Evolutionary conservation across 1,140 invertebrate species (phyloP).

Genomic region (Pogonus chalceus): DNA sequence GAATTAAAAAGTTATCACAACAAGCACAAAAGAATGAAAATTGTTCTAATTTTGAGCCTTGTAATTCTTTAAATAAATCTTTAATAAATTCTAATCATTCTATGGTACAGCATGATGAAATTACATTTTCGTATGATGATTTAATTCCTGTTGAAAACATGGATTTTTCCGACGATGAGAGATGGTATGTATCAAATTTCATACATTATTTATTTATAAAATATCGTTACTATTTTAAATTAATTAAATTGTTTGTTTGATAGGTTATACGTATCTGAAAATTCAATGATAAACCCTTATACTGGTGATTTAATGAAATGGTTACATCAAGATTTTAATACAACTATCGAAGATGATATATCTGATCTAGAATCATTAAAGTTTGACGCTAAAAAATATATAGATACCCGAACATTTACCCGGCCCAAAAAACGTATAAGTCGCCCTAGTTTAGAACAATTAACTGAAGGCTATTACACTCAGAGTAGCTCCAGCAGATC

Average conservation of each 20-base stretch:
- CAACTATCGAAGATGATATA: conserved; percentile 2
- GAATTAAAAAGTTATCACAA: conserved; percentile 10
- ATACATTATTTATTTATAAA: conserved; percentile 1
- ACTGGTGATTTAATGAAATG: neutral
- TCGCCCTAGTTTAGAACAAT: conserved; percentile 34
- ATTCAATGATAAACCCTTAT: neutral
- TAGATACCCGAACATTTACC: conserved; percentile 41
- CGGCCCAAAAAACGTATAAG: conserved; percentile 36
- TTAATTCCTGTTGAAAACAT: conserved; percentile 26
- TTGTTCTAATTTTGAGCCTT: neutral
- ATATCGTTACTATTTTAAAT: neutral
- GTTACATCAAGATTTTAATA: conserved; percentile 8
- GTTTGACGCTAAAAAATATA: conserved; percentile 25
- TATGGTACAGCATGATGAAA: conserved; percentile 1
- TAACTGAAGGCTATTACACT: conserved; percentile 25
- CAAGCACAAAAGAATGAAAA: conserved; percentile 8
- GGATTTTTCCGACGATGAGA: conserved; percentile 29
- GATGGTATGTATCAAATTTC: conserved; percentile 22
- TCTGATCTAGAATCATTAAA: conserved; percentile 9
- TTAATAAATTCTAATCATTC: neutral
- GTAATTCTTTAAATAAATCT: no score
- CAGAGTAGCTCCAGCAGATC: neutral
- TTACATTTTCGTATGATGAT: conserved; percentile 15
- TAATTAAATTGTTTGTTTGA: conserved; percentile 7
- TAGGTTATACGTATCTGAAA: conserved; percentile 18